These are phyloP conservation scores for Telmatherina bonti DNA, from an alignment of 2,797 vertebrate species.

Conservation along the genomic window DNA sequence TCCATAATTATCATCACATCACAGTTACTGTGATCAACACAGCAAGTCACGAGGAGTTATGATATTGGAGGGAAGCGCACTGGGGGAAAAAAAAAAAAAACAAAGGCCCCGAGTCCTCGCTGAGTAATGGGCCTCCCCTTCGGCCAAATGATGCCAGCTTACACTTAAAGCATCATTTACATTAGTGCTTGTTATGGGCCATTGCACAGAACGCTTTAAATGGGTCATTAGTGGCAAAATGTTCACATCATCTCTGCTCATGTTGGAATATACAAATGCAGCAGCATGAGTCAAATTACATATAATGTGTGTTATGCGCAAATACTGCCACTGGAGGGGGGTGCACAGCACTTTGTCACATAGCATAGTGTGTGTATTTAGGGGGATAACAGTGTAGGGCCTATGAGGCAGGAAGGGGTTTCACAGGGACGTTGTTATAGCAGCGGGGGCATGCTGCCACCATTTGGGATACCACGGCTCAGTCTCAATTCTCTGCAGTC, in stretches of 20 bases:
- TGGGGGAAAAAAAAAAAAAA: constrained; percentile 49
- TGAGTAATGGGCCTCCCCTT: constrained; percentile 66
- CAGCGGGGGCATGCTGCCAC: constrained; percentile 74
- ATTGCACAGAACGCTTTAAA: constrained; percentile 66
- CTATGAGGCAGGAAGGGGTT: constrained; percentile 61
- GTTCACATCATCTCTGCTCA: constrained; percentile 68
- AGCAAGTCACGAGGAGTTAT: constrained; percentile 62
- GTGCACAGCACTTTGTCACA: constrained; percentile 53
- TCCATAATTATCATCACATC: constrained; percentile 68
- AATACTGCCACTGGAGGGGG: constrained; percentile 69
- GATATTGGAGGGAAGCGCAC: constrained; percentile 47
- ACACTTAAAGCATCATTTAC: constrained; percentile 77
- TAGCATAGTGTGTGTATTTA: constrained; percentile 55
- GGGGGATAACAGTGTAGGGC: constrained; percentile 47
- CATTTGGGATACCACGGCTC: constrained; percentile 62
- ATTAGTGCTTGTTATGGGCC: constrained; percentile 73
- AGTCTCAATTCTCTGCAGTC: constrained; percentile 43
- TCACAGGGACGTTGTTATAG: constrained; percentile 41
- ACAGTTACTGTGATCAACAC: constrained; percentile 63
- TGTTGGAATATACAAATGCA: constrained; percentile 67
- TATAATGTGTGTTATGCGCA: constrained; percentile 74
- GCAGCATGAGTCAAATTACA: constrained; percentile 71
- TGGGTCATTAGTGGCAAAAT: constrained; percentile 72
- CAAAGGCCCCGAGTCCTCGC: constrained; percentile 47
- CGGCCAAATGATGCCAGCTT: constrained; percentile 72